phyloP scores from a whole-genome alignment of 2,888 invertebrate genomes.

The Cantharis flavilabris region DNA sequence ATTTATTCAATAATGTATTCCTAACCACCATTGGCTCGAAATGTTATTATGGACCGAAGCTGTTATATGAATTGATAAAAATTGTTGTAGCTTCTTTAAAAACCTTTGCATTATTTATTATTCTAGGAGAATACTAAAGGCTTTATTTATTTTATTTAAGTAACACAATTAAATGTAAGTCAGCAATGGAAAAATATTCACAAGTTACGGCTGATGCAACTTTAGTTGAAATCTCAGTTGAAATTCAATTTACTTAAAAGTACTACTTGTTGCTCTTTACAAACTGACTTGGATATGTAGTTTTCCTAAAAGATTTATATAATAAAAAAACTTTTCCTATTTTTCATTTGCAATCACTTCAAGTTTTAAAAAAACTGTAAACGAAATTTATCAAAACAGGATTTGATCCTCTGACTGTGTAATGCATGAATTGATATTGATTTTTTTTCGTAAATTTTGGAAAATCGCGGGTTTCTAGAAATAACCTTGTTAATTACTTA shows the following conservation, averaged over 20 bases:
- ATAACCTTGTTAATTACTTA: no score
- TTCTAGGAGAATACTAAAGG: background rate
- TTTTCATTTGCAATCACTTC: background rate
- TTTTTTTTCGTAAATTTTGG: background rate
- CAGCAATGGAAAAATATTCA: background rate
- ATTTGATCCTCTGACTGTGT: background rate
- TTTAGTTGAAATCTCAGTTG: background rate
- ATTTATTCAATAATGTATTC: no score
- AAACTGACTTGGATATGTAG: background rate
- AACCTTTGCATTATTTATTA: background rate
- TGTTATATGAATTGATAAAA: background rate
- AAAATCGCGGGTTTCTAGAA: no score
- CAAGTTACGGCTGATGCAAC: background rate
- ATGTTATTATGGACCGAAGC: background rate
- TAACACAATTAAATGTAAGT: background rate
- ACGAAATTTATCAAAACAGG: background rate
- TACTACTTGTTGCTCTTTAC: conserved; percentile 1
- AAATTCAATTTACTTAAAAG: background rate
- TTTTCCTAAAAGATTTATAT: background rate
- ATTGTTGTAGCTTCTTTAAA: background rate
- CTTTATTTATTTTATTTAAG: background rate
- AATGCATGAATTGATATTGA: background rate
- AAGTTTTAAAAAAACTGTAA: background rate
- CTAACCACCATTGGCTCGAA: background rate
- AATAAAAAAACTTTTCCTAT: background rate